Conservation (phyloP, 2,888 invertebrate genomes). For the Pammene fasciana region DNA sequence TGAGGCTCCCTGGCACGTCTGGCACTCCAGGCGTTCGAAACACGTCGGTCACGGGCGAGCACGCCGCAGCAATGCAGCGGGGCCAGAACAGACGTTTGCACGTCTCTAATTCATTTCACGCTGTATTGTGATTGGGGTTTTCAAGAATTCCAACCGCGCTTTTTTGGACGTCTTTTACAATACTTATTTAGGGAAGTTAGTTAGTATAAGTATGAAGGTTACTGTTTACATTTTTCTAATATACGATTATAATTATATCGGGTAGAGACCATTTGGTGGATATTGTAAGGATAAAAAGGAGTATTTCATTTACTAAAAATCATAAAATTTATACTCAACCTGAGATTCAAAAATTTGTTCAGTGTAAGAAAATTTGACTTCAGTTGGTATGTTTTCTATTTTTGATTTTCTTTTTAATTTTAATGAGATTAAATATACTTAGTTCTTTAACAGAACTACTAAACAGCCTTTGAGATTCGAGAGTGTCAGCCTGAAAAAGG, state of each 20-base stretch:
- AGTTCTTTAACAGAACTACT: too few relatives aligned
- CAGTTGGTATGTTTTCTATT: too few relatives aligned
- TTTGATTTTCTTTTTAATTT: too few relatives aligned
- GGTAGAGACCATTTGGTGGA: too few relatives aligned
- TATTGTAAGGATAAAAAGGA: too few relatives aligned
- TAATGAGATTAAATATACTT: too few relatives aligned
- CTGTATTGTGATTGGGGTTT: conserved; percentile 50
- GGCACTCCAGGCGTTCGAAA: conserved; percentile 55
- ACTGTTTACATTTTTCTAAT: background rate
- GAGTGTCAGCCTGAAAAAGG: too few relatives aligned
- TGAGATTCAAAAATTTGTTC: too few relatives aligned
- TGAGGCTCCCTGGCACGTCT: conserved; percentile 44
- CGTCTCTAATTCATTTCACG: conserved; percentile 68
- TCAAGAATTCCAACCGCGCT: conserved; percentile 7
- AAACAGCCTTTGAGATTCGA: too few relatives aligned
- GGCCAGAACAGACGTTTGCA: conserved; percentile 47
- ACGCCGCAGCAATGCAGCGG: conserved; percentile 56
- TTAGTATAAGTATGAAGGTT: background rate
- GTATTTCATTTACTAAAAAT: too few relatives aligned
- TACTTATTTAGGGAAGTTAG: conserved; percentile 9
- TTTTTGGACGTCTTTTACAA: conserved; percentile 11
- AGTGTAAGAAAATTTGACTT: too few relatives aligned
- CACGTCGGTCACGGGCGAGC: conserved; percentile 65
- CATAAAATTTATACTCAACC: too few relatives aligned
- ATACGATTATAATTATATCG: background rate